phyloP scores from a whole-genome alignment of 2,888 invertebrate species.

The Tipula helvola region DNA sequence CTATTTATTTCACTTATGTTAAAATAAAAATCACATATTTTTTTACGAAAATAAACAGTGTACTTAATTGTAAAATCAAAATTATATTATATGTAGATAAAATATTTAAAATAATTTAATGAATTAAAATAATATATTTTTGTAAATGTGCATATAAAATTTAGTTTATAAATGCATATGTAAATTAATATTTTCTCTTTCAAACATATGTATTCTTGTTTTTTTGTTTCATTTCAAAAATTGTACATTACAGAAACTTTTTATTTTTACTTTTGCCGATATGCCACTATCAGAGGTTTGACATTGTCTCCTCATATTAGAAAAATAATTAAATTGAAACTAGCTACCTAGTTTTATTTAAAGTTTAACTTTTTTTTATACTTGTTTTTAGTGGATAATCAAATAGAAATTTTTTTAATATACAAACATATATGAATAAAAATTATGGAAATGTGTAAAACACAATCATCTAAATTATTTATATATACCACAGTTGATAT shows the following conservation, averaged over 20 bases:
- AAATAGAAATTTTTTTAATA: not conserved
- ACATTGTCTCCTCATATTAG: not conserved
- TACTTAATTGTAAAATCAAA: not conserved
- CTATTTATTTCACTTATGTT: not conserved
- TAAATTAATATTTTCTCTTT: not conserved
- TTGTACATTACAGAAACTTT: slow-evolving; percentile 5
- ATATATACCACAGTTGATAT: slow-evolving; percentile 71
- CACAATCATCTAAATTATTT: slow-evolving; percentile 55
- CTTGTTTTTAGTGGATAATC: not conserved
- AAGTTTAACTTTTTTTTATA: not conserved
- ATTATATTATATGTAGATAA: not conserved
- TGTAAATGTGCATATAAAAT: not conserved
- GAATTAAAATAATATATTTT: not conserved
- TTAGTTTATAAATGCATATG: not conserved
- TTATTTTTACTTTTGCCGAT: slow-evolving; percentile 7
- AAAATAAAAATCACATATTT: not conserved
- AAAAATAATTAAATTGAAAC: not conserved
- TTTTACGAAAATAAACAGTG: not conserved
- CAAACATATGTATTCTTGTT: not conserved
- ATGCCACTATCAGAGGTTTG: slow-evolving; percentile 9
- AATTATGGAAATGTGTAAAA: slow-evolving; percentile 30
- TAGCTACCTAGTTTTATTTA: not conserved
- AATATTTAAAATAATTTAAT: not conserved
- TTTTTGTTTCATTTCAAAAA: not conserved
- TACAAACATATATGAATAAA: not conserved